Evolutionary conservation across 1,140 invertebrate genomes (phyloP).

Genomic region (Drosophila truncata): DNA sequence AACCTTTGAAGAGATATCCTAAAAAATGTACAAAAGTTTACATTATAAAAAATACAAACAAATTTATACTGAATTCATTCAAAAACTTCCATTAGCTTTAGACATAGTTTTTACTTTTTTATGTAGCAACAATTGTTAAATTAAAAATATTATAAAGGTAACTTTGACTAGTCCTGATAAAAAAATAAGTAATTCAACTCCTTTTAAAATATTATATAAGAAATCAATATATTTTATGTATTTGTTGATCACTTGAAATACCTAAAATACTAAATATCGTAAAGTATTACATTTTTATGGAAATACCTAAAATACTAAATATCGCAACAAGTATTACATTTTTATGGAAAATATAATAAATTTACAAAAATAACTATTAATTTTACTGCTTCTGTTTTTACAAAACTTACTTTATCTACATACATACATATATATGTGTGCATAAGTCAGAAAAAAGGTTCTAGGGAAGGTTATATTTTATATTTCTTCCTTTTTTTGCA

Average conservation of each 20-base stretch:
- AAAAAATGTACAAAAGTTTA: no score
- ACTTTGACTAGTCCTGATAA: no score
- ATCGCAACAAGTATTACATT: neutral
- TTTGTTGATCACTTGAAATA: neutral
- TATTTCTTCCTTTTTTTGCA: constrained; percentile 19
- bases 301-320: neutral
- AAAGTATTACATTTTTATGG: neutral
- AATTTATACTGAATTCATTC: no score
- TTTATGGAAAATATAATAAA: neutral
- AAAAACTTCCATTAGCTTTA: no score
- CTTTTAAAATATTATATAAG: neutral
- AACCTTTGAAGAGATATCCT: no score
- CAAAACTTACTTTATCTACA: constrained; percentile 23
- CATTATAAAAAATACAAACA: no score
- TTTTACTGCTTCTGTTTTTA: constrained; percentile 8
- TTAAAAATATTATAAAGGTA: no score
- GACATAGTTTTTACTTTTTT: no score
- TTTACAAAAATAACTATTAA: constrained; percentile 6
- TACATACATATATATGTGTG: no score
- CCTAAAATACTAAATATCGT: neutral
- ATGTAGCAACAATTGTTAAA: no score
- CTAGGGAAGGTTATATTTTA: constrained; percentile 62
- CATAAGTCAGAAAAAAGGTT: constrained; percentile 57
- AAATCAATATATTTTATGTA: neutral
- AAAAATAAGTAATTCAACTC: no score